phyloP scores from a whole-genome alignment of 2,797 vertebrate species.

The Enteromius radiatus region DNA sequence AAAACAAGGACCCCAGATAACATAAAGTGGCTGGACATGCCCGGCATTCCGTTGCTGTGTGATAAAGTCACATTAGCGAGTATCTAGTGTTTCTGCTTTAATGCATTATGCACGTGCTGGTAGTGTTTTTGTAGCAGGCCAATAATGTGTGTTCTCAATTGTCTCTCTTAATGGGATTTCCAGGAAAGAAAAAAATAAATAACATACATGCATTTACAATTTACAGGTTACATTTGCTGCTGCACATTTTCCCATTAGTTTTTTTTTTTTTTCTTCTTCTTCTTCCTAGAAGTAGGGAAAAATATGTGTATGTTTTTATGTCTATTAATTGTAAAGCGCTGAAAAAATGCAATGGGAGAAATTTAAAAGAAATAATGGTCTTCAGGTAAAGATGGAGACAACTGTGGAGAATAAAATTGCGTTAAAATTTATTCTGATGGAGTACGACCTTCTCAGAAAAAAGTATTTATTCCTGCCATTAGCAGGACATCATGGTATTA shows the following conservation, averaged over 20 bases:
- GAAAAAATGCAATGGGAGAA: neutral
- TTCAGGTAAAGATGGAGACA: neutral
- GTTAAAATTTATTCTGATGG: neutral
- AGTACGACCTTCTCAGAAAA: neutral
- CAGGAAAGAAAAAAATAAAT: too few species aligned
- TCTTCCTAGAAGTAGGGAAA: neutral
- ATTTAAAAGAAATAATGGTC: neutral
- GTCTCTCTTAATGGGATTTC: neutral
- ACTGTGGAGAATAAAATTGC: neutral
- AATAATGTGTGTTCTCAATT: neutral
- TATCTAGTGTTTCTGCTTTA: neutral
- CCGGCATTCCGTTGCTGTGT: neutral
- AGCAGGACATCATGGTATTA: neutral
- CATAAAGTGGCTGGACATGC: conserved; percentile 4
- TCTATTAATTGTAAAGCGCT: neutral
- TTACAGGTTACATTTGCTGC: neutral
- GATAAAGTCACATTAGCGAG: neutral
- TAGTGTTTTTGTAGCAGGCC: neutral
- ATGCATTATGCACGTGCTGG: neutral
- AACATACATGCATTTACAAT: neutral
- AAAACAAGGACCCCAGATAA: conserved; percentile 11
- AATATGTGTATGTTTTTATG: neutral
- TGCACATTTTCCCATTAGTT: neutral
- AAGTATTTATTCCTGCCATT: neutral
- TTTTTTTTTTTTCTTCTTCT: neutral